Evolutionary conservation across 1,140 invertebrate species (phyloP), one percentile per base, ranked within the genome.

Genomic region (Drosophila ananassae): DNA sequence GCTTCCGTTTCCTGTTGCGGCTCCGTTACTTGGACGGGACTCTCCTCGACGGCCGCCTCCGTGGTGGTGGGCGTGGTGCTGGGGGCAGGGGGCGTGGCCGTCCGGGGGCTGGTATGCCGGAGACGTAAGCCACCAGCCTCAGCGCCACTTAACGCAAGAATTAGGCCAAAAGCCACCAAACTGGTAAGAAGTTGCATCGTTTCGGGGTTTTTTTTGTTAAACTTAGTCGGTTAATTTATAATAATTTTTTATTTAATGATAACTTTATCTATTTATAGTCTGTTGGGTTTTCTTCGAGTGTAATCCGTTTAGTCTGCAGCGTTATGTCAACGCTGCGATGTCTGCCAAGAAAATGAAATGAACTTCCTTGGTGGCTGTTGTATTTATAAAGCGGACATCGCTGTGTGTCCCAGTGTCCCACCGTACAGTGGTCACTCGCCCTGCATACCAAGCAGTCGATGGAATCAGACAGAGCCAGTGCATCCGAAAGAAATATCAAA

Each of bases 361-460:
- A 83, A 91, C 90, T 91, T 91, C 90, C 90, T 84, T 79, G 73
- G 74, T 75, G 28, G 73, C 69, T 91, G 82, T 80, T 91, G 90
- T 91, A 91, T 91, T 91, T 91, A 91, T 91, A 90, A 91, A 91
- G 90, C 89, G 89, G 62, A 72, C 60, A 74, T 78, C 82, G 62
- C 46, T 21, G 48, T 2, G 41, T 44, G 41, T 44, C 59, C 66
- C 44, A 30, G 44, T 48, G 32, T 55, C 22, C 60, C 60, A 78
- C 48, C 50, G 21, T 17, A 37, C 30, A 17, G 12, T 28, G 41
- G 2, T 3, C 12, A 57, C 24, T 60, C 59, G 64, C 34, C 37
- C 47, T 80, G 84, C 83, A 89, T 84, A 79, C 64, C 66, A 89
- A 89, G 25, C 59, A 54, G 50, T 25, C 13, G 3, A 8, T 9